phyloP scores from a whole-genome alignment of 2,797 vertebrate genomes.

The Poecilia wingei region DNA sequence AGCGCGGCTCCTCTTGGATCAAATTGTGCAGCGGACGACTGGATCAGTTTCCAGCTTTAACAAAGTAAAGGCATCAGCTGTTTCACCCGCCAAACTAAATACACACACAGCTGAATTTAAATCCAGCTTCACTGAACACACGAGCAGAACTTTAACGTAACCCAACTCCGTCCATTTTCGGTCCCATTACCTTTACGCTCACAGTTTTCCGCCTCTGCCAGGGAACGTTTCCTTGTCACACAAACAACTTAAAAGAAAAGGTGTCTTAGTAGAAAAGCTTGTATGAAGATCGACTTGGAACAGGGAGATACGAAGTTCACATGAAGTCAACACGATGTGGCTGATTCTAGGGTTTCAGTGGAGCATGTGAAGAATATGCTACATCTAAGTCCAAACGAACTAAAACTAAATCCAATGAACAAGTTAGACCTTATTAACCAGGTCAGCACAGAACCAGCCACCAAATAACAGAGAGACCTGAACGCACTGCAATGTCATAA shows the following conservation, averaged over 20 bases:
- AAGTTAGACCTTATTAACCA: neutral
- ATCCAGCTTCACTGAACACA: neutral
- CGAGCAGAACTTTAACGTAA: neutral
- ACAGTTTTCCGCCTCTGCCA: neutral
- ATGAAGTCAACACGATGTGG: neutral
- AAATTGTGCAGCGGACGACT: slow-evolving; percentile 78
- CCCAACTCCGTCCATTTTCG: neutral
- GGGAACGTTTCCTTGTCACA: neutral
- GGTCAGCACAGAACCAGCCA: neutral
- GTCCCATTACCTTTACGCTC: neutral
- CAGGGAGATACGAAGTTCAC: neutral
- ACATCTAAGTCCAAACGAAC: neutral
- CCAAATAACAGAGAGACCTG: neutral
- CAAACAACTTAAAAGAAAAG: neutral
- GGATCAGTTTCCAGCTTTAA: slow-evolving; percentile 68
- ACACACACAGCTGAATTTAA: slow-evolving; percentile 5
- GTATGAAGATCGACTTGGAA: neutral
- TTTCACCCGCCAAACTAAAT: slow-evolving; percentile 26
- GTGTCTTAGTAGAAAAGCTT: neutral
- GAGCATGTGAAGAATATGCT: neutral
- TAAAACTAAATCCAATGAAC: neutral
- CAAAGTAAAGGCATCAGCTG: slow-evolving; percentile 69
- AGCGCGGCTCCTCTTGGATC: slow-evolving; percentile 51
- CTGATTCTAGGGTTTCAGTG: neutral
- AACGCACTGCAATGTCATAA: neutral